Conservation (phyloP, 2,888 invertebrate species). For the Dendrolimus pini region DNA sequence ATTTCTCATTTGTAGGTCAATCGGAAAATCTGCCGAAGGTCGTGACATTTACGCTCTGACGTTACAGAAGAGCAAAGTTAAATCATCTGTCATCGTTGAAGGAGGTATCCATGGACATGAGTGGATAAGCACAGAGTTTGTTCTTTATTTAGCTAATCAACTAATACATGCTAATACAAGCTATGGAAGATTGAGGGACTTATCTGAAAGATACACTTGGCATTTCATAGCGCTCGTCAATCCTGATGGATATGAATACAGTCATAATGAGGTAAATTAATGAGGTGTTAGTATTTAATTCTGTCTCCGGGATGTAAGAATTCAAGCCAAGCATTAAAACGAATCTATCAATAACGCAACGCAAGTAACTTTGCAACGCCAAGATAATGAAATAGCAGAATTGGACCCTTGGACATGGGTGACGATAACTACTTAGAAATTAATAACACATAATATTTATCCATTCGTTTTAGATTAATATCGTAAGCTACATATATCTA, state of each 20-base stretch:
- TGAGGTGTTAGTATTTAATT: no score
- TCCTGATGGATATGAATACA: conserved; percentile 73
- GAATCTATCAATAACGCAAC: no score
- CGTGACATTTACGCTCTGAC: conserved; percentile 46
- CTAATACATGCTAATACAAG: conserved; percentile 46
- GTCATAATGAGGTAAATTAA: conserved; percentile 20
- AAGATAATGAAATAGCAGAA: no score
- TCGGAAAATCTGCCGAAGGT: conserved; percentile 65
- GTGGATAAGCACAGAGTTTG: conserved; percentile 81
- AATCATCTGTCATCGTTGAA: conserved; percentile 73
- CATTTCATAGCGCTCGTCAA: conserved; percentile 83
- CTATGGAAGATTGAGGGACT: conserved; percentile 34
- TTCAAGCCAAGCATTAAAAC: no score
- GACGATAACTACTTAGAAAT: no score
- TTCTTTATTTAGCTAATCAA: conserved; percentile 75
- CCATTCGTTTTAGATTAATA: no score
- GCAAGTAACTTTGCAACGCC: no score
- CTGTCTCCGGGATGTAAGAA: no score
- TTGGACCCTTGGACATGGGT: no score
- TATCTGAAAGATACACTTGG: conserved; percentile 77
- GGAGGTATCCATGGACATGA: conserved; percentile 84
- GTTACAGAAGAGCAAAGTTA: conserved; percentile 24
- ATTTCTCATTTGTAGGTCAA: conserved; percentile 9
- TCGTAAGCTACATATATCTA: no score
- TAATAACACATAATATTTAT: no score